These are phyloP conservation scores for Sarotherodon lohbergeri DNA, from an alignment of 2,113 vertebrate genomes.

Conservation along the genomic window DNA sequence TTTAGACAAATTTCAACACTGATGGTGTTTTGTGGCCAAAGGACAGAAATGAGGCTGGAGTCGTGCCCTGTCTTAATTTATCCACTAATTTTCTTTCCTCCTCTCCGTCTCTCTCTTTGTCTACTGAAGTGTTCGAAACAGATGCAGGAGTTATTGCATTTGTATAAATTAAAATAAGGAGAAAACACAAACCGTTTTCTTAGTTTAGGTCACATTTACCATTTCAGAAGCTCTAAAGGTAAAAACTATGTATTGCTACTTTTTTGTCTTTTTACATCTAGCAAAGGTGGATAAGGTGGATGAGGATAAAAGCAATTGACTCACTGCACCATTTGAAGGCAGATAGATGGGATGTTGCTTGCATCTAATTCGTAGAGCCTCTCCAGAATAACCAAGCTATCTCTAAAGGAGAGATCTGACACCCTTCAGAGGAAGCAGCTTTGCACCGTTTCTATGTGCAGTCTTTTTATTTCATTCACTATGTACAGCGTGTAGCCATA, in stretches of 20 bases:
- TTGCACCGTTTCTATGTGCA: rapidly evolving
- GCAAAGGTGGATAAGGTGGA: background rate
- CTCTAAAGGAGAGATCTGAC: background rate
- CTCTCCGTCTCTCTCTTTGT: background rate
- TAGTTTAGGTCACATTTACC: background rate
- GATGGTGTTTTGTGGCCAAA: background rate
- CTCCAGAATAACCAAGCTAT: background rate
- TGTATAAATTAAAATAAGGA: background rate
- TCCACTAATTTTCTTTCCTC: background rate
- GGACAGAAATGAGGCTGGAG: background rate
- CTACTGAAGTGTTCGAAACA: rapidly evolving
- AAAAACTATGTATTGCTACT: background rate
- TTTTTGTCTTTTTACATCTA: background rate
- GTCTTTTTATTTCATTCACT: background rate
- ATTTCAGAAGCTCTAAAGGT: background rate
- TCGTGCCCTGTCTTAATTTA: background rate
- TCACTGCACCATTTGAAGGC: background rate
- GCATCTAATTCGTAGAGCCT: background rate
- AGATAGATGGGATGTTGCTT: background rate
- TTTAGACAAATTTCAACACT: background rate
- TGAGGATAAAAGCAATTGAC: too few species aligned
- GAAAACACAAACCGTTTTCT: background rate
- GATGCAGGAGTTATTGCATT: background rate
- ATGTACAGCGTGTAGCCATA: background rate
- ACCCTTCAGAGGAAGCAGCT: background rate